A percentile compares a stretch with the other conserved stretches of the same genome.
phyloP scores from a whole-genome alignment of 2,888 invertebrate genomes.

The Drosophila niveifrons region DNA sequence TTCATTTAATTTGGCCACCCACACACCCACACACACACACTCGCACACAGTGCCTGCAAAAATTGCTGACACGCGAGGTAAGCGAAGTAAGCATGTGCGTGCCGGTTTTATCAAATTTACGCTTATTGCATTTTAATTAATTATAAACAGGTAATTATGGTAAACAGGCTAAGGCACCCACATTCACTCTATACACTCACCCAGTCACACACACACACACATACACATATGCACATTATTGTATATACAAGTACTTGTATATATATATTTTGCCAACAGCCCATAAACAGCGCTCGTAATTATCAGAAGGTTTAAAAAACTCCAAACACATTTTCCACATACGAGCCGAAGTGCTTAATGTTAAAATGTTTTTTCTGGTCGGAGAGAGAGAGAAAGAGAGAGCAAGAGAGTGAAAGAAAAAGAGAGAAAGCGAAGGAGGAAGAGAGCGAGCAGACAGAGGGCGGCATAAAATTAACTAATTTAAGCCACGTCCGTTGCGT shows the following conservation, averaged over 20 bases:
- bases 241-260: slow-evolving; percentile 26
- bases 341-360: slow-evolving; percentile 41
- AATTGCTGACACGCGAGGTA: slow-evolving; percentile 55
- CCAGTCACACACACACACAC: slow-evolving; percentile 7
- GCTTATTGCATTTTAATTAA: slow-evolving; percentile 83
- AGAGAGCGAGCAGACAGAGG: not conserved
- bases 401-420: not conserved
- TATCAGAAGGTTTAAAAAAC: slow-evolving; percentile 28
- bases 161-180: slow-evolving; percentile 63
- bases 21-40: slow-evolving; percentile 22
- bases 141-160: slow-evolving; percentile 83
- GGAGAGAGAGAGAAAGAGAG: not conserved
- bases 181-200: not conserved
- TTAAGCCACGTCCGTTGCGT: slow-evolving; percentile 39
- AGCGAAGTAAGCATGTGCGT: slow-evolving; percentile 68
- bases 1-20: slow-evolving; percentile 60
- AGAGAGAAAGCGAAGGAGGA: not conserved
- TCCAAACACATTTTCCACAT: slow-evolving; percentile 32
- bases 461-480: slow-evolving; percentile 49
- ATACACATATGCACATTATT: slow-evolving; percentile 1
- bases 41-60: slow-evolving; percentile 32
- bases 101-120: slow-evolving; percentile 77
- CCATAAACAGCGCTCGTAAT: slow-evolving; percentile 54
- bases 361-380: slow-evolving; percentile 29
- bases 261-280: slow-evolving; percentile 21